phyloP scores from a whole-genome alignment of 2,888 invertebrate species.

The Volucella inflata region DNA sequence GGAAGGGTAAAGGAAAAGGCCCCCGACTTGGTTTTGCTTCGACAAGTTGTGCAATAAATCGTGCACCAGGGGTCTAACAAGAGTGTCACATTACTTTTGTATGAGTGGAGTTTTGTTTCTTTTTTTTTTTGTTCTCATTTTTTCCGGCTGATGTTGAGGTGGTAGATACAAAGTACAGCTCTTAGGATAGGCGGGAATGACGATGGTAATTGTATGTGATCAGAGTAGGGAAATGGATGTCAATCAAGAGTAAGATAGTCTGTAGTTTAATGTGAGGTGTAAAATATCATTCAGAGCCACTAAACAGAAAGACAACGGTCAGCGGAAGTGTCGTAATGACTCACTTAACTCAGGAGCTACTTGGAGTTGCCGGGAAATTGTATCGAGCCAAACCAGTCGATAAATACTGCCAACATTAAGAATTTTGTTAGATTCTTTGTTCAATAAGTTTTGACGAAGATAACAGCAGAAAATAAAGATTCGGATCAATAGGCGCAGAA shows the following conservation, averaged over 20 bases:
- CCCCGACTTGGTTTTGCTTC: slow-evolving; percentile 35
- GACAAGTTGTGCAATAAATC: slow-evolving; percentile 82
- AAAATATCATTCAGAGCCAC: no score
- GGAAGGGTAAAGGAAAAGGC: slow-evolving; percentile 39
- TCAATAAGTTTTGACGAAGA: no score
- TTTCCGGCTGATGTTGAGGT: slow-evolving; percentile 45
- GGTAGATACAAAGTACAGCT: slow-evolving; percentile 51
- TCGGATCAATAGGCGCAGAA: no score
- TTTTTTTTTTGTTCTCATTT: slow-evolving; percentile 1
- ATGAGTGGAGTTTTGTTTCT: slow-evolving; percentile 18
- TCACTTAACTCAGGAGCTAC: no score
- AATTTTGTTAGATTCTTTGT: no score
- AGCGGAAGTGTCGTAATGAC: no score
- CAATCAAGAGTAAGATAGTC: slow-evolving; percentile 2
- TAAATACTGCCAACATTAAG: no score
- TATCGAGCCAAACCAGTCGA: no score
- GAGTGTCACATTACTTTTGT: slow-evolving; percentile 79
- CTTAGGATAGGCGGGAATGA: slow-evolving; percentile 3
- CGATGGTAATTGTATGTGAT: background rate
- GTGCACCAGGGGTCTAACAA: slow-evolving; percentile 82
- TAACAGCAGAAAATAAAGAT: no score
- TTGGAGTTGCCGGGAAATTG: no score
- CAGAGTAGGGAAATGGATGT: background rate
- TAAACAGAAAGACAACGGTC: no score
- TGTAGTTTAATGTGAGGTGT: no score